Conservation (phyloP, 2,888 invertebrate genomes). For the Acheta domesticus region DNA sequence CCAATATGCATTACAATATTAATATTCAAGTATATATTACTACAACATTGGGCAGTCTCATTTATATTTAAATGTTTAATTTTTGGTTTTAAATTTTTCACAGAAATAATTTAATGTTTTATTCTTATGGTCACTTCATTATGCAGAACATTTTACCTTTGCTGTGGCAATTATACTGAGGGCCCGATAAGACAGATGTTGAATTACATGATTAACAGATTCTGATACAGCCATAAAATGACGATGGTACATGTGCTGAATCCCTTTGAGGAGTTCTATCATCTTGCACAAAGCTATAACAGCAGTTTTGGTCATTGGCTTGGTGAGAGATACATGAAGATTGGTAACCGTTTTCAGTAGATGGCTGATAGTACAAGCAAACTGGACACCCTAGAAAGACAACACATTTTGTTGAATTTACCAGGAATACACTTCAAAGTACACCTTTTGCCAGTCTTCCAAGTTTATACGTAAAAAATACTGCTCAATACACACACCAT, state of each 20-base stretch:
- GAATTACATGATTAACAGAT: constrained; percentile 70
- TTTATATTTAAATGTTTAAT: no score
- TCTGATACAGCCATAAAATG: constrained; percentile 68
- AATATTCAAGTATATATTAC: no score
- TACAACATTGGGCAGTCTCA: no score
- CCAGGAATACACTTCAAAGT: no score
- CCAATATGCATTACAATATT: no score
- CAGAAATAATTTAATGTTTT: no score
- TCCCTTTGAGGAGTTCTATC: constrained; percentile 74
- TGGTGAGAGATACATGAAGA: constrained; percentile 65
- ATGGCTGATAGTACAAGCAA: constrained; percentile 63
- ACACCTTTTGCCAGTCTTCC: no score
- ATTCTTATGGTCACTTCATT: no score
- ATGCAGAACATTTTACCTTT: constrained; percentile 52
- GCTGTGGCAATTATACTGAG: constrained; percentile 63
- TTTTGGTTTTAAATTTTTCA: no score
- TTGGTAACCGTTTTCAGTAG: constrained; percentile 60
- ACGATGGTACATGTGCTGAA: constrained; percentile 67
- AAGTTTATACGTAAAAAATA: no score
- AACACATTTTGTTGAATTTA: neutral
- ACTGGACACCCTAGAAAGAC: constrained; percentile 58
- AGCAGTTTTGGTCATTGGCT: constrained; percentile 73
- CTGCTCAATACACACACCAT: no score
- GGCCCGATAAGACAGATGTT: constrained; percentile 74
- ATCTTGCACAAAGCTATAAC: constrained; percentile 74